A percentile compares a stretch with the other conserved stretches of the same genome.
These are phyloP conservation scores for Isichthys henryi DNA, from an alignment of 2,113 vertebrate species.

Conservation along the genomic window DNA sequence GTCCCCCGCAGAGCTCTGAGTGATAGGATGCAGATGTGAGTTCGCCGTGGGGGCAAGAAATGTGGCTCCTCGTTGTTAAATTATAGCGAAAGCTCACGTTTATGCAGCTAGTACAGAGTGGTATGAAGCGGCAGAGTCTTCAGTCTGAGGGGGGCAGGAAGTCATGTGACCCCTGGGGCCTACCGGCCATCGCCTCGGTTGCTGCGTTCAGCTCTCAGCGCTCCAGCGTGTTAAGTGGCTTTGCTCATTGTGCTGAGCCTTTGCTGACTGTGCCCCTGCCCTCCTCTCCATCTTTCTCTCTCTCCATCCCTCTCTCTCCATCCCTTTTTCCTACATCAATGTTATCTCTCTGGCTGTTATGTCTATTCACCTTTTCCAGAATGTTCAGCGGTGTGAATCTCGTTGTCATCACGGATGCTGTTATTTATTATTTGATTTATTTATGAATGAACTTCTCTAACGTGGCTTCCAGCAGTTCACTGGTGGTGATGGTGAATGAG, in stretches of 20 bases:
- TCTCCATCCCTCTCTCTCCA: neutral
- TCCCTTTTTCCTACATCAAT: neutral
- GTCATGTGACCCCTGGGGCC: neutral
- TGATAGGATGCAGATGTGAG: neutral
- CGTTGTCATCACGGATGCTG: constrained; percentile 39
- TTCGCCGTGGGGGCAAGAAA: neutral
- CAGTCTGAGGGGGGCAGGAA: neutral
- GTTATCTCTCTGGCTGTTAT: neutral
- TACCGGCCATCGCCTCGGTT: neutral
- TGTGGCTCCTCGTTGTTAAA: neutral
- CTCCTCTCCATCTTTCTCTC: constrained; percentile 1
- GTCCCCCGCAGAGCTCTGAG: neutral
- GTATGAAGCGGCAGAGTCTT: neutral
- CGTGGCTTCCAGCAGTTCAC: constrained; percentile 56
- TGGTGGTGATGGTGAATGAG: constrained; percentile 1
- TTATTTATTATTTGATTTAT: constrained; percentile 65
- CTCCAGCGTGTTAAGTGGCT: neutral
- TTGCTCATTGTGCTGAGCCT: neutral
- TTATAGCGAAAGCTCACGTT: neutral
- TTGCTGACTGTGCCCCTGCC: neutral
- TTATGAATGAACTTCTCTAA: constrained; percentile 61
- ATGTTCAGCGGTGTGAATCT: constrained; percentile 44
- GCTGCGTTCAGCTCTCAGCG: neutral
- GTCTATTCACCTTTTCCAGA: constrained; percentile 21
- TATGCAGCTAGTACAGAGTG: neutral